Conservation (phyloP, 2,113 vertebrate species). For the Scophthalmus maximus region DNA sequence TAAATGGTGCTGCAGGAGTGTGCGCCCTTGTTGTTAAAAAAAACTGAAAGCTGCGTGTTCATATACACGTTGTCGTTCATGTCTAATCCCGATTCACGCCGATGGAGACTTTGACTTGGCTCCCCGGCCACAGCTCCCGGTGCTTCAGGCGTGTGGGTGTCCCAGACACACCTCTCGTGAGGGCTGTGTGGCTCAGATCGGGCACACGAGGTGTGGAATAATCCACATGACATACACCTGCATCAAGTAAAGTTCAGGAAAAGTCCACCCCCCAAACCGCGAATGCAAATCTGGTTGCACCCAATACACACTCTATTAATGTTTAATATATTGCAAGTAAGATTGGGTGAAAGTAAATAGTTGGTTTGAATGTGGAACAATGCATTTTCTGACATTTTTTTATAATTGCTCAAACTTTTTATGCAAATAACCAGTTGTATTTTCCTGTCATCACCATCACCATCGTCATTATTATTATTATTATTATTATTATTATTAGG, state of each 20-base stretch:
- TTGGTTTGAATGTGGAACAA: conserved; percentile 24
- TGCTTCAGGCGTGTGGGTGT: conserved; percentile 20
- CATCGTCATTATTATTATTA: neutral
- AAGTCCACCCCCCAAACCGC: neutral
- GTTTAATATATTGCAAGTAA: neutral
- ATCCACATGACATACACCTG: neutral
- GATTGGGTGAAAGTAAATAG: neutral
- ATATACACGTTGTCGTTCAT: neutral
- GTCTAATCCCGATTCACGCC: neutral
- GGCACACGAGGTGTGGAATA: neutral
- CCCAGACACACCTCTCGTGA: conserved; percentile 6
- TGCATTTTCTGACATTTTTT: conserved; percentile 8
- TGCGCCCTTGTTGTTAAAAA: conserved; percentile 4
- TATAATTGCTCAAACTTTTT: no score
- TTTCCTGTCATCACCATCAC: no score
- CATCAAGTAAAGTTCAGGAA: neutral
- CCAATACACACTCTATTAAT: neutral
- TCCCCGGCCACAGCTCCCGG: conserved; percentile 5
- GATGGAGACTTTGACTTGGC: neutral
- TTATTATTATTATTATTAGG: neutral
- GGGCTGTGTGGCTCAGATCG: neutral
- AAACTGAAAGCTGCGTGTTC: neutral
- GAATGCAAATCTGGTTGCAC: neutral
- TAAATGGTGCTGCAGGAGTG: conserved; percentile 58
- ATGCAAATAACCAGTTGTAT: no score